Percentiles rank a stretch among this genome's conserved stretches.
These are phyloP conservation scores for Frankliniella fusca DNA, from an alignment of 2,888 invertebrate species.

Conservation along the genomic window DNA sequence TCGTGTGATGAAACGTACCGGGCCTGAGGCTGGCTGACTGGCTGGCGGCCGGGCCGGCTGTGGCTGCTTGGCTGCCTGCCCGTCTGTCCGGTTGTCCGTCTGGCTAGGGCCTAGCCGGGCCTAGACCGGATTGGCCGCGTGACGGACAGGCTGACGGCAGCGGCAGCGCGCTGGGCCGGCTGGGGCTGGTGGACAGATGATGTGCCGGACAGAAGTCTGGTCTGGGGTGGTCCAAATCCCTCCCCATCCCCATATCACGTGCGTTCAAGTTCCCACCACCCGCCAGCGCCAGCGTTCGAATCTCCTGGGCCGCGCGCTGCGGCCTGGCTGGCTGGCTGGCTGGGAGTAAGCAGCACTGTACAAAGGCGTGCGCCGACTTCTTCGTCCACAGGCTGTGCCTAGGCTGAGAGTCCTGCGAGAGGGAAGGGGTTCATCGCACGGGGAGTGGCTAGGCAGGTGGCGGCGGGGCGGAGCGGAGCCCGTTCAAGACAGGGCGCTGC, in stretches of 20 bases:
- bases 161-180: not conserved
- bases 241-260: not conserved
- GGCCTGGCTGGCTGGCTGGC: too few species aligned
- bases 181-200: not conserved
- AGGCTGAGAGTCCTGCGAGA: too few species aligned
- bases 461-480: too few species aligned
- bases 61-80: not conserved
- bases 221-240: not conserved
- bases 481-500: too few species aligned
- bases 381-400: too few species aligned
- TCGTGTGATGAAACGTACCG: conserved; percentile 24
- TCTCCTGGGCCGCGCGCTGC: too few species aligned
- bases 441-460: too few species aligned
- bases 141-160: not conserved
- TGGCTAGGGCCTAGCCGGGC: not conserved
- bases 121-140: not conserved
- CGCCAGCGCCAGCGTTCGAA: not conserved
- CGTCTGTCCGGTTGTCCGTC: too few species aligned
- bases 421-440: too few species aligned
- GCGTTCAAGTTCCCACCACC: not conserved
- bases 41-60: not conserved
- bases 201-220: not conserved
- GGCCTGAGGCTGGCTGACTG: not conserved
- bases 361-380: too few species aligned
- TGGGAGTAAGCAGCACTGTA: too few species aligned